These are phyloP conservation scores for Axis porcinus DNA, from an alignment of 2,113 vertebrate genomes.

Conservation along the genomic window DNA sequence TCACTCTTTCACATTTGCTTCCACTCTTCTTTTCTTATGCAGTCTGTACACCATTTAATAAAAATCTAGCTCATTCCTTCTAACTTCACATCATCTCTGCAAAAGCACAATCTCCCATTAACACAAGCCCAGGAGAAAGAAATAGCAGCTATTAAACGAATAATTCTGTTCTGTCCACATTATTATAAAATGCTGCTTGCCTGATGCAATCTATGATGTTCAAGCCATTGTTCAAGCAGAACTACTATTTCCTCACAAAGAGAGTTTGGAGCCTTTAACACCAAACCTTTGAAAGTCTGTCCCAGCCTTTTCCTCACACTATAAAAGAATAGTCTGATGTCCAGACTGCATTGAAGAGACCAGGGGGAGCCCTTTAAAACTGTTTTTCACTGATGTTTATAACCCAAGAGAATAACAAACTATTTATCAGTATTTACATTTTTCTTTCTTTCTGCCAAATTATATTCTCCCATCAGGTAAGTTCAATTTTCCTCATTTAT, in stretches of 20 bases:
- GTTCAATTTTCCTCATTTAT: rapidly evolving
- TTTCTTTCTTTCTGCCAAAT: not conserved
- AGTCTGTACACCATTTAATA: not conserved
- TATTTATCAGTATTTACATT: not conserved
- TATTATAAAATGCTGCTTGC: conserved; percentile 44
- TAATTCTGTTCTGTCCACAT: conserved; percentile 68
- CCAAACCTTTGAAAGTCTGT: conserved; percentile 50
- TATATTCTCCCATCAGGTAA: not conserved
- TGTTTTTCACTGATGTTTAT: not conserved
- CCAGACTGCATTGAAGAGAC: conserved; percentile 10
- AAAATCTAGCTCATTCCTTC: not conserved
- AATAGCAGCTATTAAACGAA: conserved; percentile 23
- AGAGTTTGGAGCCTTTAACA: conserved; percentile 44
- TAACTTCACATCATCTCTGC: not conserved
- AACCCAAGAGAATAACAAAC: not conserved
- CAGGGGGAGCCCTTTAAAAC: not conserved
- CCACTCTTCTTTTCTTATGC: not conserved
- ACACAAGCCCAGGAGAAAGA: not conserved
- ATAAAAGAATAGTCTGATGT: conserved; percentile 55
- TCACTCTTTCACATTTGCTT: no score
- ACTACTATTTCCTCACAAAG: conserved; percentile 67
- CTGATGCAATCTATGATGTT: conserved; percentile 40
- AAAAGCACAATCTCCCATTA: not conserved
- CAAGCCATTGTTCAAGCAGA: conserved; percentile 68
- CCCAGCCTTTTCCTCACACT: conserved; percentile 42